These are phyloP conservation scores for Calcarius lapponicus DNA, from an alignment of 2,797 vertebrate genomes.

Conservation along the genomic window DNA sequence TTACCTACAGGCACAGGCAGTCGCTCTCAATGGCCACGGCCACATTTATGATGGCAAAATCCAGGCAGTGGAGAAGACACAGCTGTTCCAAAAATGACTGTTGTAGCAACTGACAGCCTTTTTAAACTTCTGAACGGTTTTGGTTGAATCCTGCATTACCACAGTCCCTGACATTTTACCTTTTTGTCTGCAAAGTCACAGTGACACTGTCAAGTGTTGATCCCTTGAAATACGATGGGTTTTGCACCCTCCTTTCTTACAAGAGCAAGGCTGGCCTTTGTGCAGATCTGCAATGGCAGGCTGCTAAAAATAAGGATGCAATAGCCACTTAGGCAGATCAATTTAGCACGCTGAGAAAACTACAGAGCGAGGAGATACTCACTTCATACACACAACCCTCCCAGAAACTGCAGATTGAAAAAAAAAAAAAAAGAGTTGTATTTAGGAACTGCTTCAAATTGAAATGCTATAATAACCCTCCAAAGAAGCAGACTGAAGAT, in stretches of 20 bases:
- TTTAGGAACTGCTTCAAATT: conserved; percentile 40
- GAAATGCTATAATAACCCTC: conserved; percentile 5
- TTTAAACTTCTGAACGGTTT: not conserved
- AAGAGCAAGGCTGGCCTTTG: conserved; percentile 29
- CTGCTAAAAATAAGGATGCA: conserved; percentile 45
- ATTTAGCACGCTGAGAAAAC: conserved; percentile 18
- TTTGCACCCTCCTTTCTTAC: not conserved
- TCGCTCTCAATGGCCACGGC: not conserved
- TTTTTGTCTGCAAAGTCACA: not conserved
- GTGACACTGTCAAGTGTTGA: not conserved
- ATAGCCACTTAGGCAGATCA: conserved; percentile 17
- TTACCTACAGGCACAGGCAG: not conserved
- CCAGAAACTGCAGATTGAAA: not conserved
- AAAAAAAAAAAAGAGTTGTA: not conserved
- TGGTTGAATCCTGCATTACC: not conserved
- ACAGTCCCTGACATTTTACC: not conserved
- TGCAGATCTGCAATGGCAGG: not conserved
- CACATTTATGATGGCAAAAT: not conserved
- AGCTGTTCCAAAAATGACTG: not conserved
- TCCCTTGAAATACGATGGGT: not conserved
- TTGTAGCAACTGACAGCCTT: not conserved
- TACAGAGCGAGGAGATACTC: not conserved
- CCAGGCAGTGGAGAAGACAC: not conserved
- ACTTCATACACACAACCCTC: not conserved
- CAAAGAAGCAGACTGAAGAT: not conserved